Evolutionary conservation across 2,113 vertebrate genomes (phyloP).

Genomic region (Apus apus): DNA sequence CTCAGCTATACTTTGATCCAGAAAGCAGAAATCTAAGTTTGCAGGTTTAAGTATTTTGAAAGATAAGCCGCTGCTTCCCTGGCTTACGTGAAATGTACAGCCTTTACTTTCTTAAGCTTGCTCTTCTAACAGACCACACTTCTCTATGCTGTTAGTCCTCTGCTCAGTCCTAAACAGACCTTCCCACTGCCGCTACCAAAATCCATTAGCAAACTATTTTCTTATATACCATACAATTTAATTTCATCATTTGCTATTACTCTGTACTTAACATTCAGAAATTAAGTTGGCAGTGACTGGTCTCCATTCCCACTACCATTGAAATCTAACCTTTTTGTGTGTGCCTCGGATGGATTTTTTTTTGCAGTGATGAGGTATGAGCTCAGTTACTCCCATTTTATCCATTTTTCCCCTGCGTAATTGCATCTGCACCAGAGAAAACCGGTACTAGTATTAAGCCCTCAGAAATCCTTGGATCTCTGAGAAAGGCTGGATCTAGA

Average conservation of each 20-base stretch:
- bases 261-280: slow-evolving; percentile 3
- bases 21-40: neutral
- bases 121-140: neutral
- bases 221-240: neutral
- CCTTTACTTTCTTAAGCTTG: neutral
- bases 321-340: slow-evolving; percentile 1
- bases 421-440: neutral
- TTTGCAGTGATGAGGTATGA: neutral
- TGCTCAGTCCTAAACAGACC: neutral
- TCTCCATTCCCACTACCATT: neutral
- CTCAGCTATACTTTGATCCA: neutral
- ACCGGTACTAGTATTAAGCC: neutral
- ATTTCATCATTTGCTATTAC: neutral
- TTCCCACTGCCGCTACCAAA: neutral
- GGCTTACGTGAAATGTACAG: neutral
- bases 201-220: neutral
- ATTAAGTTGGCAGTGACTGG: neutral
- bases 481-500: neutral
- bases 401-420: neutral
- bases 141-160: neutral
- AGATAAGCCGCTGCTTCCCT: neutral
- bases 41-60: neutral
- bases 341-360: neutral
- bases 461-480: neutral
- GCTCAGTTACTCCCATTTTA: slow-evolving; percentile 25